Conservation (phyloP, 1,140 invertebrate species). For the Listronotus oregonensis region DNA sequence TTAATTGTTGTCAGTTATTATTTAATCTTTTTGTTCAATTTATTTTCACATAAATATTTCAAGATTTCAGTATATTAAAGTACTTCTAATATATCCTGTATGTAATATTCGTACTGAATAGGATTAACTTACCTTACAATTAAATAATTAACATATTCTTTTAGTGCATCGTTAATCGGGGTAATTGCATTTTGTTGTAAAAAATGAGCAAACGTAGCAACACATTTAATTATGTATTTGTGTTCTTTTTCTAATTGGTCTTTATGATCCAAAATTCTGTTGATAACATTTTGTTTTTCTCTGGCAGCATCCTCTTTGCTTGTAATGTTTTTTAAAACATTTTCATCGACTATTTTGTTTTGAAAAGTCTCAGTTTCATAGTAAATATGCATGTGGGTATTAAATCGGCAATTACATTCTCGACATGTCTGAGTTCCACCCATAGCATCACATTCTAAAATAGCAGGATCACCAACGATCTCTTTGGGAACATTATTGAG, state of each 20-base stretch:
- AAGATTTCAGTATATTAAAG: too few relatives aligned
- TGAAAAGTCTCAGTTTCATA: conserved; percentile 38
- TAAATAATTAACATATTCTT: conserved; percentile 41
- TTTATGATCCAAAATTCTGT: conserved; percentile 26
- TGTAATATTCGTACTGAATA: too few relatives aligned
- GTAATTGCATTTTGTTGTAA: conserved; percentile 42
- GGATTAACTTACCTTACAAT: conserved; percentile 35
- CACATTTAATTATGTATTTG: conserved; percentile 31
- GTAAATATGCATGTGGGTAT: conserved; percentile 44
- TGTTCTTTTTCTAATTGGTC: conserved; percentile 35
- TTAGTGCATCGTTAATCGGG: conserved; percentile 42
- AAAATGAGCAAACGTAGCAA: conserved; percentile 42
- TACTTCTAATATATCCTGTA: too few relatives aligned
- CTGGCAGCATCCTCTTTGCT: conserved; percentile 23
- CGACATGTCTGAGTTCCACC: conserved; percentile 34
- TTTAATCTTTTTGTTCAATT: too few relatives aligned
- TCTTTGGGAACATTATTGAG: conserved; percentile 43
- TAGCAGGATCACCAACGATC: conserved; percentile 39
- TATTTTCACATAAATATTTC: too few relatives aligned
- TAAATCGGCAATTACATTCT: conserved; percentile 39
- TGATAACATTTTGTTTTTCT: conserved; percentile 27
- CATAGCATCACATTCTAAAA: conserved; percentile 45
- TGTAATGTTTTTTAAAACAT: conserved; percentile 34
- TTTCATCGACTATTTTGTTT: conserved; percentile 31
- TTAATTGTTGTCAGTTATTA: too few relatives aligned